Base-by-base conservation (phyloP, 2,113 vertebrate species). In the Pyxicephalus adspersus region DNA sequence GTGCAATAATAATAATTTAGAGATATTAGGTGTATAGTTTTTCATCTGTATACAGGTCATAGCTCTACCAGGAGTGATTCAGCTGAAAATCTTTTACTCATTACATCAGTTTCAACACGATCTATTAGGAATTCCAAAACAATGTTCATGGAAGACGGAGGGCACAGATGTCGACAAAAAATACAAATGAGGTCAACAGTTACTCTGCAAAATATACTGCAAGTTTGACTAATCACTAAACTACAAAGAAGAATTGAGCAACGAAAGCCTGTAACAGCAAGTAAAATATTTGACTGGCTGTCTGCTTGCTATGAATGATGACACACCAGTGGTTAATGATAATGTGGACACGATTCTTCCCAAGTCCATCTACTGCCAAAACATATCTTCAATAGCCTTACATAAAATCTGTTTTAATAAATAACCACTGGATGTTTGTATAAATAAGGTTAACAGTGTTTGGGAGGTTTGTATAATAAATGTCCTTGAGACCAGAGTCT, bases 381-480 rank as follows among this genome's bases (percentile, higher is more conserved):
- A 88, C 88, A 91, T 88, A 92, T 87, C 85, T 90, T 86, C 89
- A 90, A 89, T 88, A 93, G 87, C 89, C 89, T 86, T 88, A 89
- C 87, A 89, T 90, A 90, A 90, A 90, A 88, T 90, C 92, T 91
- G 91, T 91, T 93, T 93, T 92, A 90, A 93, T 92, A 93, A 93
- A 93, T 92, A 91, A 89, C 90, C 88, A 87, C 89, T 88, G 92
- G 92, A 91, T 64, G 61, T 85, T 86, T 91, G 85, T 87, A 89
- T 85, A 93, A 92, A 92, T 88, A 93, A 85, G 88, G 85, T 87
- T 86, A 88, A 91, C 89, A 91, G 90, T 89, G 86, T 84, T 87
- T 85, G 89, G 86, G 86, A 88, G 77, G 91, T 86, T 83, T 86
- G 89, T 85, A 87, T 90, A 91, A 91, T 85, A 88, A 91, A 31